Evolutionary conservation across 1,140 invertebrate species (phyloP).

Genomic region (Bilobella aurantiaca): DNA sequence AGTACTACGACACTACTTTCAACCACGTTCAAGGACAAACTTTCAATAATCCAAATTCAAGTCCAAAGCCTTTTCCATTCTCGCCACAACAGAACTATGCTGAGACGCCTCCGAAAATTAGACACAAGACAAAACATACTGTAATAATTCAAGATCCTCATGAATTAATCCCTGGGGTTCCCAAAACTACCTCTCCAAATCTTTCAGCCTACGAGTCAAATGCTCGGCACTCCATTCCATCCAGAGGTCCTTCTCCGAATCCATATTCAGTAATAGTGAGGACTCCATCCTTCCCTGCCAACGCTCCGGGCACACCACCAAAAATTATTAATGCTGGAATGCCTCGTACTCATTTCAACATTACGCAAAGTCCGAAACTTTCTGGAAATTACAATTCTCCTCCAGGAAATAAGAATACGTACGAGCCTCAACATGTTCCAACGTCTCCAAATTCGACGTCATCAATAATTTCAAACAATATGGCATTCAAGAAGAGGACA

Average conservation of each 20-base stretch:
- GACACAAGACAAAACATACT: not conserved
- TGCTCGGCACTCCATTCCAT: too few relatives aligned
- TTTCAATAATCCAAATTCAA: too few relatives aligned
- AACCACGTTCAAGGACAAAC: not conserved
- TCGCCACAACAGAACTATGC: not conserved
- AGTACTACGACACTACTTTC: not conserved
- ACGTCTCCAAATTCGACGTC: not conserved
- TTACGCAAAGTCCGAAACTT: not conserved
- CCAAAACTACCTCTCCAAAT: not conserved
- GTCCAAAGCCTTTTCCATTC: too few relatives aligned
- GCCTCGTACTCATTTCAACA: not conserved
- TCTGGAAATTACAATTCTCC: not conserved
- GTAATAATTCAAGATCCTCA: not conserved
- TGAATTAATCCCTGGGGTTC: not conserved
- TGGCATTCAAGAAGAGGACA: conserved; percentile 2
- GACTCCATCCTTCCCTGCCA: not conserved
- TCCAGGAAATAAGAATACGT: not conserved
- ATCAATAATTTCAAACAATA: not conserved
- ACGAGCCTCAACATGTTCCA: not conserved
- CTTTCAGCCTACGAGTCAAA: not conserved
- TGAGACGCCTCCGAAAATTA: not conserved
- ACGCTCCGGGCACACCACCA: not conserved
- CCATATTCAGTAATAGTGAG: not conserved
- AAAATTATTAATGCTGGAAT: not conserved
- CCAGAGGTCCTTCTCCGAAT: not conserved